These are phyloP conservation scores for Apeira syringaria DNA, from an alignment of 2,888 invertebrate species.

Conservation along the genomic window DNA sequence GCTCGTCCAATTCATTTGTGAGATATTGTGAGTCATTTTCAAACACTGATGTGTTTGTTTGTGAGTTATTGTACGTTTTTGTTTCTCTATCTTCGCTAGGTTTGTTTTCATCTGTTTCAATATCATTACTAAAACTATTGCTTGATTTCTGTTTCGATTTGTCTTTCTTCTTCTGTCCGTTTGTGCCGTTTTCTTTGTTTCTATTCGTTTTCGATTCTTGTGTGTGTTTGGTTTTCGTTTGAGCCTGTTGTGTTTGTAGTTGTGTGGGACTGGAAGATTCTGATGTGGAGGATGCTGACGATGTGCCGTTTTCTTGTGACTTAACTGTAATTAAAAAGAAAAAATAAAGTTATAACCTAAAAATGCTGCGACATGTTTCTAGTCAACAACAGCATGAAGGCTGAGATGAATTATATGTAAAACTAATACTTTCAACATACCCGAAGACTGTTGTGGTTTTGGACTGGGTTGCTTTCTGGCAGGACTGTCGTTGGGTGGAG, in stretches of 20 bases:
- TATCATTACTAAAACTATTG: constrained; percentile 66
- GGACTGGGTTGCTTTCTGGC: constrained; percentile 67
- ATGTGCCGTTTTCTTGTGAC: constrained; percentile 80
- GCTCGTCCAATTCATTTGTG: constrained; percentile 69
- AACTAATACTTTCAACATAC: too few species aligned
- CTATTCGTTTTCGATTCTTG: constrained; percentile 67
- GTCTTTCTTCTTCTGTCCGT: constrained; percentile 71
- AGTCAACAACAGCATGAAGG: too few species aligned
- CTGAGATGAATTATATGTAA: too few species aligned
- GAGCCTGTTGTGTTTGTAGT: constrained; percentile 62
- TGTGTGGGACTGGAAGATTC: constrained; percentile 77
- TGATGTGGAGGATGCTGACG: constrained; percentile 77
- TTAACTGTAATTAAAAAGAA: constrained; percentile 51
- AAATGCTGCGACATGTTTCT: too few species aligned
- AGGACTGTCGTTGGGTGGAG: constrained; percentile 77
- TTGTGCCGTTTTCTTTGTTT: constrained; percentile 78
- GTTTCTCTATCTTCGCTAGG: constrained; percentile 25
- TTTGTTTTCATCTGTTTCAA: constrained; percentile 43
- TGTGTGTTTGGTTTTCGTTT: constrained; percentile 74
- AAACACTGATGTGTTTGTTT: constrained; percentile 57
- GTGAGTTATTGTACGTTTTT: constrained; percentile 19
- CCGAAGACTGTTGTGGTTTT: constrained; percentile 61
- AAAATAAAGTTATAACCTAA: too few species aligned
- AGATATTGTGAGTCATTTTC: constrained; percentile 66
- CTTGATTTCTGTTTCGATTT: constrained; percentile 81